Percentiles rank a stretch among this genome's conserved stretches.
Evolutionary conservation across 1,140 invertebrate genomes (phyloP).

Genomic region (Drosophila auraria): DNA sequence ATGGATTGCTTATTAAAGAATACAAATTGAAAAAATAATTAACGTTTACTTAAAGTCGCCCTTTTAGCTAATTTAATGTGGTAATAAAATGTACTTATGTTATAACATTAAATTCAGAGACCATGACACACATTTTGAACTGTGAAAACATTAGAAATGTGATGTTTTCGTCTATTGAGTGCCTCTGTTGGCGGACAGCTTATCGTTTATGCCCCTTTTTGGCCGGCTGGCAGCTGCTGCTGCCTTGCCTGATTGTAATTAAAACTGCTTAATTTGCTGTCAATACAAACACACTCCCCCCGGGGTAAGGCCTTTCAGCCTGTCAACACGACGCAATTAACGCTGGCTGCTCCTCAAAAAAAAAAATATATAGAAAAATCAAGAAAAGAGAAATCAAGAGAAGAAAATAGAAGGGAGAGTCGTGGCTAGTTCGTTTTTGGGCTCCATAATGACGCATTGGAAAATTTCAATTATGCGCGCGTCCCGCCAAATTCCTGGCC

Average conservation of each 20-base stretch:
- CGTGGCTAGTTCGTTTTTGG: constrained; percentile 12
- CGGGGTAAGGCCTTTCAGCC: constrained; percentile 16
- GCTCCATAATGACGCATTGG: constrained; percentile 32
- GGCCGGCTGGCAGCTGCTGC: not conserved
- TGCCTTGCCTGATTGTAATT: constrained; percentile 49
- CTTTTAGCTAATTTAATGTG: too few relatives aligned
- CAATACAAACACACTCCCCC: constrained; percentile 25
- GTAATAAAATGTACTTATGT: too few relatives aligned
- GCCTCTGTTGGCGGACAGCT: constrained; percentile 10
- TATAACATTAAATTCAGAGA: too few relatives aligned
- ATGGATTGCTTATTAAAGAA: not conserved
- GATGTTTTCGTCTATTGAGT: constrained; percentile 35
- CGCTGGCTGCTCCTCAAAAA: not conserved
- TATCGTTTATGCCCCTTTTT: constrained; percentile 27
- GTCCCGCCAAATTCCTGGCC: not conserved
- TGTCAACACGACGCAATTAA: constrained; percentile 57
- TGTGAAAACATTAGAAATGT: too few relatives aligned
- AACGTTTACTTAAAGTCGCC: not conserved
- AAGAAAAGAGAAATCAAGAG: not conserved
- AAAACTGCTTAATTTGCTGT: constrained; percentile 63
- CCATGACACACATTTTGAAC: too few relatives aligned
- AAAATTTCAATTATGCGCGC: constrained; percentile 15
- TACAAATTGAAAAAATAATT: not conserved
- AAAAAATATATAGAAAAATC: constrained; percentile 2
- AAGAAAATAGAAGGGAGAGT: not conserved